These are phyloP conservation scores for Mayetiola destructor DNA, from an alignment of 2,888 invertebrate species.

Conservation along the genomic window DNA sequence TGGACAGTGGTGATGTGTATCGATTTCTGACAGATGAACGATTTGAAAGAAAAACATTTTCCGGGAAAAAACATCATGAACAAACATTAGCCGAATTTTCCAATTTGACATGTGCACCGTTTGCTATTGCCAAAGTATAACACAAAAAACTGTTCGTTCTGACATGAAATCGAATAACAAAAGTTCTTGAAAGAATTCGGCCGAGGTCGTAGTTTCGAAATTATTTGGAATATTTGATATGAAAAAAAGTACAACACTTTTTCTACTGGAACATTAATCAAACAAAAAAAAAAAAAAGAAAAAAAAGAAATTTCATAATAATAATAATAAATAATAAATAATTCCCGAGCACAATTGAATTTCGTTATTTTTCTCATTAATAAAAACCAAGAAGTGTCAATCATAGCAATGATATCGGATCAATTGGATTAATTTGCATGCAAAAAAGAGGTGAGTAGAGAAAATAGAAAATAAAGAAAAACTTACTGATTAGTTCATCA, in stretches of 20 bases:
- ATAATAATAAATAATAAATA: neutral
- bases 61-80: neutral
- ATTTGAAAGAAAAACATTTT: neutral
- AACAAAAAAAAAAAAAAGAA: neutral
- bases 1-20: neutral
- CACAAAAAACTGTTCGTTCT: too few species aligned
- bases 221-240: neutral
- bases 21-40: neutral
- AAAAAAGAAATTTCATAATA: neutral
- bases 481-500: neutral
- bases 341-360: neutral
- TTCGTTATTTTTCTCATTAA: neutral
- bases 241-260: neutral
- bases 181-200: too few species aligned
- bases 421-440: constrained; percentile 5
- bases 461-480: constrained; percentile 1
- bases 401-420: neutral
- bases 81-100: too few species aligned
- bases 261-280: neutral
- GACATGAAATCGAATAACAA: too few species aligned
- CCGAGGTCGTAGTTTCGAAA: too few species aligned
- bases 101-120: too few species aligned
- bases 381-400: neutral
- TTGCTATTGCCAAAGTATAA: too few species aligned
- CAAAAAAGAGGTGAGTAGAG: neutral